Evolutionary conservation across 1,140 invertebrate species (phyloP), one percentile per base, ranked within the genome.

Genomic region (Diachasma alloeum): DNA sequence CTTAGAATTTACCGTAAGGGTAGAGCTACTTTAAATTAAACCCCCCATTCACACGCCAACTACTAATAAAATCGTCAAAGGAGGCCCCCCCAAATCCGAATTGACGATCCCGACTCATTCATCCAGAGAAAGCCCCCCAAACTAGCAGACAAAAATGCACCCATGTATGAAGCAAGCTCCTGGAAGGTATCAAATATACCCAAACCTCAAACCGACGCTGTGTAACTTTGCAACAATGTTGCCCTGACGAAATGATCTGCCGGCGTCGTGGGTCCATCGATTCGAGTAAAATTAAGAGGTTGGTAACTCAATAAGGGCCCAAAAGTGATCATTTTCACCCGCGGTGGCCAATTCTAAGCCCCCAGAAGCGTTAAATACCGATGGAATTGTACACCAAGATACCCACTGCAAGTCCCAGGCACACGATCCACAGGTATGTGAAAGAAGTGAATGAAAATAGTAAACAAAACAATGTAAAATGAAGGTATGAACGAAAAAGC

Each of bases 401-500:
- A 15, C 13, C 15, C 48, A 53, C 39, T 13, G 9, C 39, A 13
- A 42, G 31, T 53, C n/a, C 9, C 15, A 53, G 48, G 9, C 17
- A 9, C 10, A 15, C 4, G 48, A 53, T 19, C 48, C n/a, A 5
- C 59, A 63, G 59, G 59, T 63, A 63, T 26, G 59, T 31, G 59
- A 63, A 22, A 11, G 9, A n/a, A 53, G 15, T 63, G 59, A 63
- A 63, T 63, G 59, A 63, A 63, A 31, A 63, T 26, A 15, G 24
- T 24, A 63, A 63, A 63, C 59, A 63, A 26, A 63, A 63, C 5
- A 59, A 59, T 17, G 19, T 31, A 63, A 26, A 63, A 63, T 19
- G 15, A 26, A 63, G 59, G 22, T 63, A 63, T 63, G 59, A 63
- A 63, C 59, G 59, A 63, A 63, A 63, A 63, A 63, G 59, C 59